These are phyloP conservation scores for Pristionchus japonicus DNA, from an alignment of 2,888 invertebrate genomes.

Conservation along the genomic window DNA sequence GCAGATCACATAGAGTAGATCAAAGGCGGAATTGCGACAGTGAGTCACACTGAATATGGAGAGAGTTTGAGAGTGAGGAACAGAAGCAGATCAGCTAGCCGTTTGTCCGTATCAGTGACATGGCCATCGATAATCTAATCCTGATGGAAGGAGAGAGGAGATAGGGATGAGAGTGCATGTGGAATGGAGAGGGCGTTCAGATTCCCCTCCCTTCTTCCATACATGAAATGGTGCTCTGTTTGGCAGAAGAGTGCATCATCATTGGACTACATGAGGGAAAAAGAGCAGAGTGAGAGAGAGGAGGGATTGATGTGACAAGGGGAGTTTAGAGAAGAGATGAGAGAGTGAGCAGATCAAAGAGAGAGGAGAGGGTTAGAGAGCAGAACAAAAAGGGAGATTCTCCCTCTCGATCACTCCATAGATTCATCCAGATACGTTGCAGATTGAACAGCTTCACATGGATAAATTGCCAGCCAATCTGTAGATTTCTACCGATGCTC, in stretches of 20 bases:
- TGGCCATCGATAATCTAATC: conserved; percentile 1
- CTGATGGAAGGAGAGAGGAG: background rate
- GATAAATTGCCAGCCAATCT: background rate
- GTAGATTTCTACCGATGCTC: background rate
- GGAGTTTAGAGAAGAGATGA: background rate
- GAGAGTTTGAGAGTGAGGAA: background rate
- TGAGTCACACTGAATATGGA: background rate
- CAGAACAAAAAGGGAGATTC: background rate
- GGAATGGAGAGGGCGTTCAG: conserved; percentile 9
- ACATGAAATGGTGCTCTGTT: conserved; percentile 7
- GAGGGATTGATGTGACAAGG: background rate
- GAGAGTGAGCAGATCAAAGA: background rate
- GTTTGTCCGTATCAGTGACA: background rate
- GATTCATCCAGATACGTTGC: conserved; percentile 22
- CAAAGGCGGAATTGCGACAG: background rate
- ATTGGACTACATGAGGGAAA: conserved; percentile 46
- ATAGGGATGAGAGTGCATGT: background rate
- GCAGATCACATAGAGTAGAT: background rate
- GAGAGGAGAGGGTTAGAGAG: background rate
- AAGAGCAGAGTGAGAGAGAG: conserved; percentile 48
- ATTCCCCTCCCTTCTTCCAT: background rate
- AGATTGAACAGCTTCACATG: conserved; percentile 31
- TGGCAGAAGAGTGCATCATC: conserved; percentile 34
- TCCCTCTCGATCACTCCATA: background rate
- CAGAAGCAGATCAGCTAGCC: background rate